Evolutionary conservation across 1,140 invertebrate species (phyloP), one percentile per base, ranked within the genome.

Genomic region (Eriosoma lanigerum): DNA sequence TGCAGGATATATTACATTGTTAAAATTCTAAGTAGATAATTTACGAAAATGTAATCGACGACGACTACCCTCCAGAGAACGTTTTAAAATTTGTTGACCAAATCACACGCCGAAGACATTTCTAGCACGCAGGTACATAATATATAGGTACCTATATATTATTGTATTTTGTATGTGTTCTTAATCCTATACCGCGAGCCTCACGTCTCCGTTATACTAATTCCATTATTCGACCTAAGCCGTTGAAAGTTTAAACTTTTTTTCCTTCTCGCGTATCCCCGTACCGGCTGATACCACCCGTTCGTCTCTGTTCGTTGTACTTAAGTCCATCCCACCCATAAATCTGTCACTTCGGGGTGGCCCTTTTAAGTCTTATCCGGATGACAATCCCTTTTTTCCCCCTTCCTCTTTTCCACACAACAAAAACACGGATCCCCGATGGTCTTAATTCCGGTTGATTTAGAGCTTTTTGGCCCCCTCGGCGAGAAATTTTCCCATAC

Each of bases 351-450:
- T 48, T 78, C 44, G 21, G 52, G 21, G 52, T 3, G 73, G 73
- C 54, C 52, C 73, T 78, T 60, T 78, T 62, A 78, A 78, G 75
- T 78, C 75, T 78, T 78, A 78, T 78, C 75, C 75, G 73, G 73
- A 56, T 76, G 73, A 76, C 73, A 76, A 76, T 76, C 73, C 73
- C 73, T 76, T 76, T 62, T 78, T 78, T 78, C 24, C 56, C 32
- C 32, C 32, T 38, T 62, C 60, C 60, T 78, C 44, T 38, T 78
- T 78, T 62, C 56, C 54, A 62, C 54, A 62, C 75, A 78, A 78
- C 75, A 78, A 78, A 60, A 60, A 60, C 75, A 46, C 54, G 52
- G 50, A 76, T 60, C 73, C 54, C 73, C 54, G 56, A 78, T 56
- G 75, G 52, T 78, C 54, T 38, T 78, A 78, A 78, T 78, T 78